Evolutionary conservation across 2,797 vertebrate genomes (phyloP), one percentile per base, ranked within the genome.

Genomic region (Hydrophis major): DNA sequence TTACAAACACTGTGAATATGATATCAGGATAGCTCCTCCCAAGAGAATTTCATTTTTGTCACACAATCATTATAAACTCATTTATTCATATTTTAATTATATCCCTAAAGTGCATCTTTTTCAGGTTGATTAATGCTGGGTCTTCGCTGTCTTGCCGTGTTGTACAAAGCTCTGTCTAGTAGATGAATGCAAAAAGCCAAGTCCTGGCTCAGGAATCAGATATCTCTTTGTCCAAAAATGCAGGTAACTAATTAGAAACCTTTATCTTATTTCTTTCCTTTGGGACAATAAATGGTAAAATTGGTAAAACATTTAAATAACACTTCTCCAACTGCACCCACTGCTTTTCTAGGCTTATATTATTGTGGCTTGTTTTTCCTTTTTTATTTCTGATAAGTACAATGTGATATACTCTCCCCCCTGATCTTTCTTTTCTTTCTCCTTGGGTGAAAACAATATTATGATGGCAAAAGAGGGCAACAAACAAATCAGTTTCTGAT

Each of bases 391-490:
- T 83, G 20, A 83, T 83, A 47, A 25, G 22, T 83, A 78, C 7
- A 78, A 42, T 78, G 7, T 42, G 92, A 87, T 18, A 90, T 83
- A 1, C 20, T 53, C 32, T 78, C 16, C 86, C 94, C 78, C 14
- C n/a, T 95, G 92, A 66, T 50, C n/a, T 78, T 92, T 90, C 94
- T 88, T 56, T 47, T 59, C 69, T 47, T 91, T 90, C 94, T 56
- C 53, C 16, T 59, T 63, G 18, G 59, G 91, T 53, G 83, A 96
- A 96, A 96, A 96, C 5, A 94, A 93, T 95, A 53, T 96, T 69
- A 89, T 93, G 93, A 93, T 94, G 95, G 93, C 89, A 95, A 96
- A 95, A 94, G 93, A 42, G 95, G 93, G 95, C 20, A 95, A 90
- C 32, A 96, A 95, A 89, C 27, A 90, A 89, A 96, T 59, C 18